Percentiles rank a stretch among this genome's conserved stretches.
These are phyloP conservation scores for Sminthurinus aureus DNA, from an alignment of 2,888 invertebrate species.

Conservation along the genomic window DNA sequence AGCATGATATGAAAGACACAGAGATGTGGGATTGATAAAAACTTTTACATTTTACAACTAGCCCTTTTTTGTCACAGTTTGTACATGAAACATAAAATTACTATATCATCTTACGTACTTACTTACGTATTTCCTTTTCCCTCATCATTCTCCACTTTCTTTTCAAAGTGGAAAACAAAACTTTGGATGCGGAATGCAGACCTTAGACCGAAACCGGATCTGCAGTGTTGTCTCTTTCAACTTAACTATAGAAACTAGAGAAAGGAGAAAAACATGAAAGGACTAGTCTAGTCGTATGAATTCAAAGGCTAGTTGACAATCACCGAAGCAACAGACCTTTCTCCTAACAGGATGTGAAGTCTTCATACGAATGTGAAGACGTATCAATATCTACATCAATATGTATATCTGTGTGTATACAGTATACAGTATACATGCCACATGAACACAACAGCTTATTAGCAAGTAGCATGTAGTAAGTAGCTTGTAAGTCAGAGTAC, in stretches of 20 bases:
- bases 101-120: background rate
- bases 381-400: too few species aligned
- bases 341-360: conserved; percentile 1
- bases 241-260: background rate
- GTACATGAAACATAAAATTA: background rate
- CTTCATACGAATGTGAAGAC: background rate
- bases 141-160: background rate
- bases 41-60: too few species aligned
- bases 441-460: background rate
- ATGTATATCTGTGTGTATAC: background rate
- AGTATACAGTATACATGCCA: background rate
- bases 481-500: background rate
- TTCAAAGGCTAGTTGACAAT: background rate
- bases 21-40: too few species aligned
- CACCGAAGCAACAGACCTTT: background rate
- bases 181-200: background rate
- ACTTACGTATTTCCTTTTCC: background rate
- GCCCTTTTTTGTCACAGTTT: too few species aligned
- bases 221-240: background rate
- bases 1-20: too few species aligned
- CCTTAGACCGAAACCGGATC: background rate
- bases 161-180: background rate
- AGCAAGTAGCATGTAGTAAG: background rate
- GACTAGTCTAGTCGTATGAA: background rate
- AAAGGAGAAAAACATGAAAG: background rate